Percentiles rank a stretch among this genome's conserved stretches.
Evolutionary conservation across 2,888 invertebrate genomes (phyloP).

Genomic region (Troilus luridus): DNA sequence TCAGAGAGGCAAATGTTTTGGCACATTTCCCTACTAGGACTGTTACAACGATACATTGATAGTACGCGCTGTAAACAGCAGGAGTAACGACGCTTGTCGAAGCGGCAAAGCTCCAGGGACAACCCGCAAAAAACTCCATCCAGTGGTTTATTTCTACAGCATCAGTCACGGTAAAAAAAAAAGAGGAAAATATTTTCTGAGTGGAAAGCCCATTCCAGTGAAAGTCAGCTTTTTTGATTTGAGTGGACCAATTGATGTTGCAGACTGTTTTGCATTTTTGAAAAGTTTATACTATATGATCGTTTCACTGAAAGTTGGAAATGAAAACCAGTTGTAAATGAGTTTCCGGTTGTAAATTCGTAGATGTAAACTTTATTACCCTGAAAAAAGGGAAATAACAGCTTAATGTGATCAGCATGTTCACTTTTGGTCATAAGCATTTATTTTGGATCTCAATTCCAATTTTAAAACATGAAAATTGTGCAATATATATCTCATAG

Average conservation of each 20-base stretch:
- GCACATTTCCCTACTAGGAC: not conserved
- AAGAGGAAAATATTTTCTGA: not conserved
- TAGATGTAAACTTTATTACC: not conserved
- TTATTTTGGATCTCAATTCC: not conserved
- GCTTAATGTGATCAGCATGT: not conserved
- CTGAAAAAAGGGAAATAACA: not conserved
- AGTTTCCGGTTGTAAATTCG: not conserved
- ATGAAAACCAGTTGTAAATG: not conserved
- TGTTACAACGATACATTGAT: not conserved
- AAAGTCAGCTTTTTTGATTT: not conserved
- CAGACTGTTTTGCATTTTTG: not conserved
- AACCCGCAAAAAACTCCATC: slow-evolving; percentile 4
- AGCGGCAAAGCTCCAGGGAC: not conserved
- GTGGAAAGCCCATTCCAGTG: not conserved
- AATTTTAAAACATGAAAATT: too few relatives aligned
- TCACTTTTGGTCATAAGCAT: not conserved
- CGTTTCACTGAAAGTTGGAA: not conserved
- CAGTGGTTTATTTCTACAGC: not conserved
- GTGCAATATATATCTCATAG: too few relatives aligned
- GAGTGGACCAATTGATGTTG: slow-evolving; percentile 1
- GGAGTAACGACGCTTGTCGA: slow-evolving; percentile 13
- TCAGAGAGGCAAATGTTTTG: not conserved
- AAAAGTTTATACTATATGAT: not conserved
- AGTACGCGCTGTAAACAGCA: not conserved
- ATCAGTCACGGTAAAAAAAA: not conserved